A percentile compares a stretch with the other conserved stretches of the same genome.
Evolutionary conservation across 2,797 vertebrate species (phyloP).

Genomic region (Clarias fuscus): DNA sequence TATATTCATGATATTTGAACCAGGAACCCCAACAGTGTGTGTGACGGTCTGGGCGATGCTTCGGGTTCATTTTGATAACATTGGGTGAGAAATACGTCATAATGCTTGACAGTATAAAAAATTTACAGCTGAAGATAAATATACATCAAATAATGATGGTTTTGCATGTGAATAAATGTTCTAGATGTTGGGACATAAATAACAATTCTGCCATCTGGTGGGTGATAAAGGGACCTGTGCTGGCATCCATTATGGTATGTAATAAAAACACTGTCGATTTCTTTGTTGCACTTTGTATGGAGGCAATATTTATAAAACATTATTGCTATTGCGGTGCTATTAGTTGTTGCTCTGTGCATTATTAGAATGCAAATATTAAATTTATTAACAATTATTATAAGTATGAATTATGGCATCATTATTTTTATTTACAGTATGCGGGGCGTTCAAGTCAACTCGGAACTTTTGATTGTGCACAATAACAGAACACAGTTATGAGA

Average conservation of each 20-base stretch:
- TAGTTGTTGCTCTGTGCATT: neutral
- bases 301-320: neutral
- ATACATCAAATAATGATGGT: neutral
- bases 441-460: too few relatives aligned
- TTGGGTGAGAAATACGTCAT: slow-evolving; percentile 73
- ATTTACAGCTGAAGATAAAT: neutral
- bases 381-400: neutral
- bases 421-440: neutral
- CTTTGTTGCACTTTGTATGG: neutral
- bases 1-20: neutral
- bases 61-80: slow-evolving; percentile 88
- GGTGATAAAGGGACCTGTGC: slow-evolving; percentile 97
- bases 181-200: slow-evolving; percentile 95
- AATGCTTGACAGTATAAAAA: neutral
- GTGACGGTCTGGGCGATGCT: slow-evolving; percentile 93
- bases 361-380: neutral
- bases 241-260: slow-evolving; percentile 94
- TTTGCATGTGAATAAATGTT: neutral
- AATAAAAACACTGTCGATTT: neutral
- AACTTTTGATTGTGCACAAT: too few relatives aligned
- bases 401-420: neutral
- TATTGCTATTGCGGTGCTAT: neutral
- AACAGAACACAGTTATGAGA: too few relatives aligned
- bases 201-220: slow-evolving; percentile 97
- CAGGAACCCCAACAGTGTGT: slow-evolving; percentile 95